Evolutionary conservation across 2,888 invertebrate species (phyloP), one percentile per base, ranked within the genome.

Genomic region (Troides helena): DNA sequence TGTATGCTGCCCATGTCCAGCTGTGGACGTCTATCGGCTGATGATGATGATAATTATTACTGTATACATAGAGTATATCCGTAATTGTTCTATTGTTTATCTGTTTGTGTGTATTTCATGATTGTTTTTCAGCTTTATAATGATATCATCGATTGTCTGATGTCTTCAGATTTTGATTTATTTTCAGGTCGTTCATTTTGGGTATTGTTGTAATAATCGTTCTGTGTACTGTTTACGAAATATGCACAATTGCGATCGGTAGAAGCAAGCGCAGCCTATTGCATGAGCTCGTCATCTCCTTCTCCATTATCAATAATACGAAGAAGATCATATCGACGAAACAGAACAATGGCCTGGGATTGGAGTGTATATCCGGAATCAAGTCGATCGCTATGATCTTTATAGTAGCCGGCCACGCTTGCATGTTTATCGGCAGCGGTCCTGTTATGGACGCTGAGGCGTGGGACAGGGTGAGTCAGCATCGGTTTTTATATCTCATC

Each of bases 341-440:
- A 72, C 91, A 93, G 67, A 89, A 93, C 62, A 94, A 94, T 63
- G 92, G 93, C 50, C 80, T 94, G 14, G 94, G 95, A 39, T 84
- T 96, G 67, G 94, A 95, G 73, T 95, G 95, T 76, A 88, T 95
- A 64, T 93, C 94, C 62, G 95, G 95, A 0, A 94, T 96, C 57
- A 95, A 95, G 78, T 93, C 95, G 18, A 78, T 95, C 63, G 94
- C 95, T 0, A 96, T 96, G 96, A 74, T 93, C 0, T 92, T 95
- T 63, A 95, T 96, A 63, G 85, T 96, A 8, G 89, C 90, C 53
- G 95, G 95, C 0, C 96, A 96, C 80, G 94, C 95, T 0, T 87
- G 95, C 53, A 85, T 95, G 62, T 96, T 95, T 77, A 92, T 95
- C 61, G 93, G 94, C 25, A 94, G 94, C 77, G 95, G 96, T 65